Conservation (phyloP, 2,888 invertebrate genomes). For the Stenichneumon culpator region DNA sequence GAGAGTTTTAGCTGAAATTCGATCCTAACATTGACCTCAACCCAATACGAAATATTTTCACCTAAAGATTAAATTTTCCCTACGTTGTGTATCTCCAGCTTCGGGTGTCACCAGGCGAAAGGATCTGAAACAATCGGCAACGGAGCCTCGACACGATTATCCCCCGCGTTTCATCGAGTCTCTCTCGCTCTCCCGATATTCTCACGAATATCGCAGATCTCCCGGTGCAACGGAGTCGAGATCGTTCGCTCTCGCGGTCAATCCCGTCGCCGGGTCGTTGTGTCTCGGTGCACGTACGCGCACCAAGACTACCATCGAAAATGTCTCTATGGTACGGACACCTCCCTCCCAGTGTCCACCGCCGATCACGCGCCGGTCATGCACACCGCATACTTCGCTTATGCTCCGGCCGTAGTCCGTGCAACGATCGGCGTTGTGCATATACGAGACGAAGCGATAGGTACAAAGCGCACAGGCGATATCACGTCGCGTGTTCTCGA, state of each 20-base stretch:
- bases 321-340: background rate
- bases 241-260: slow-evolving; percentile 27
- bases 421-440: background rate
- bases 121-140: background rate
- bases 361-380: slow-evolving; percentile 62
- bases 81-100: background rate
- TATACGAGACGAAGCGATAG: slow-evolving; percentile 1
- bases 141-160: slow-evolving; percentile 12
- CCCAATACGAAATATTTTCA: too few species aligned
- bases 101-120: background rate
- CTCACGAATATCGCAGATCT: slow-evolving; percentile 41
- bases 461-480: slow-evolving; percentile 1
- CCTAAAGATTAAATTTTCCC: too few species aligned
- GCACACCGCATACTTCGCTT: slow-evolving; percentile 54
- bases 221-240: slow-evolving; percentile 4
- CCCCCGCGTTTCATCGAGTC: background rate
- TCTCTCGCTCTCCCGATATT: slow-evolving; percentile 33
- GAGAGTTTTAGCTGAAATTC: too few species aligned
- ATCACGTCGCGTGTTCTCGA: slow-evolving; percentile 14
- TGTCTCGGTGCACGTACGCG: background rate
- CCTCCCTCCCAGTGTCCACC: slow-evolving; percentile 21
- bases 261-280: slow-evolving; percentile 15
- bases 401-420: slow-evolving; percentile 12
- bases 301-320: background rate
- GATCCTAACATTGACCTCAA: too few species aligned